phyloP scores from a whole-genome alignment of 2,888 invertebrate species.

The Coecobrya sp. region DNA sequence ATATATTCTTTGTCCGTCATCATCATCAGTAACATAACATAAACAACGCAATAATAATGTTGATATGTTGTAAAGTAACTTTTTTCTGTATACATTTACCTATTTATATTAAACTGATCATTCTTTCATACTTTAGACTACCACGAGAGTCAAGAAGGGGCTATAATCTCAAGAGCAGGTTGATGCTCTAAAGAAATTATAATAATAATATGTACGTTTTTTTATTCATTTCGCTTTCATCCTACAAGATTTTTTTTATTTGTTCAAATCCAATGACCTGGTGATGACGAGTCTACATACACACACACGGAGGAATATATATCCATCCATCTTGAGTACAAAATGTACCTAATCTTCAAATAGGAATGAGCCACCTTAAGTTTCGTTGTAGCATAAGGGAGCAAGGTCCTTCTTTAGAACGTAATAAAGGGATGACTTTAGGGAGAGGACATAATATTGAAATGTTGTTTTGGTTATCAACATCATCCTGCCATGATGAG shows the following conservation, averaged over 20 bases:
- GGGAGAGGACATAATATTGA: slow-evolving; percentile 64
- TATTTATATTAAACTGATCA: slow-evolving; percentile 70
- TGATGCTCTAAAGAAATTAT: slow-evolving; percentile 79
- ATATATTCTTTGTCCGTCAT: slow-evolving; percentile 58
- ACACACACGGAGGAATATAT: slow-evolving; percentile 31
- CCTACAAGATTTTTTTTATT: slow-evolving; percentile 79
- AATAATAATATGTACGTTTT: slow-evolving; percentile 71
- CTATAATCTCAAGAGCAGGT: slow-evolving; percentile 75
- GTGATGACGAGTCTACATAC: slow-evolving; percentile 31
- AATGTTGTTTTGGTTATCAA: slow-evolving; percentile 59
- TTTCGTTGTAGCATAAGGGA: slow-evolving; percentile 70
- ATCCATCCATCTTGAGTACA: not conserved
- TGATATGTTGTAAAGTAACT: slow-evolving; percentile 66
- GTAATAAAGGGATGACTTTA: slow-evolving; percentile 54
- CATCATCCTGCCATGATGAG: slow-evolving; percentile 39
- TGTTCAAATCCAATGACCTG: slow-evolving; percentile 78
- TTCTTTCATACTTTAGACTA: slow-evolving; percentile 35
- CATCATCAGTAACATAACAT: slow-evolving; percentile 59
- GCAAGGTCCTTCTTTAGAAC: slow-evolving; percentile 78
- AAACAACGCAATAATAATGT: slow-evolving; percentile 52
- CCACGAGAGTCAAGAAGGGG: slow-evolving; percentile 28
- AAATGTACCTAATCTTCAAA: slow-evolving; percentile 14
- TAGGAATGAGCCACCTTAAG: slow-evolving; percentile 64
- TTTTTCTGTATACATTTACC: slow-evolving; percentile 32
- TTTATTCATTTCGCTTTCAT: slow-evolving; percentile 81